Base-by-base conservation (phyloP, 2,888 invertebrate species). In the Pterobdella sp. region DNA sequence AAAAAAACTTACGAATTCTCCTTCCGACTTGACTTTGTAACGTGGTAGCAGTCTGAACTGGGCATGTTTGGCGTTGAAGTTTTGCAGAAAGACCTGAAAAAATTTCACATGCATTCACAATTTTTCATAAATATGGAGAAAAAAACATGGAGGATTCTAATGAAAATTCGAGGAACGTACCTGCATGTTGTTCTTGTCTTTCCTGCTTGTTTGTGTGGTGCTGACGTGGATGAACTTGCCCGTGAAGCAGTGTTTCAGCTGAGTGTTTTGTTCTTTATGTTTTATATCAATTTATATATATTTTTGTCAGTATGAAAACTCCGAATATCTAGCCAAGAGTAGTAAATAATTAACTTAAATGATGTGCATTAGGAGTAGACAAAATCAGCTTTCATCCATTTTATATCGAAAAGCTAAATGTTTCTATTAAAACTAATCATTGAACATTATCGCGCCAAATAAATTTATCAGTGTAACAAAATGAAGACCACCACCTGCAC, bases 21-120 rank as follows among this genome's bases (percentile, higher is more conserved):
- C 84, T 75, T 84, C 84, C 1, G 83, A 82, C 75, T 84, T 84
- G 68, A 84, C 84, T 78, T 84, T 84, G 77, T 83, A 84, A 10
- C 83, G 76, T 1, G 84, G 84, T 60, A 84, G 76, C 26, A 84
- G 81, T 73, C 81, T 78, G 78, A 84, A 84, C 77, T 82, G 82
- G 26, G 83, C 83, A 76, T 82, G 81, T 74, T 83, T 83, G 14
- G 82, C 82, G 76, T 83, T 83, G 78, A 81, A 82, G 65, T 79
- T 79, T 65, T 80, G 80, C 37, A 84, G 77, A 2, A 81, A 80
- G 10, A 84, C 80, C 83, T n/a, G n/a, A n/a, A n/a, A n/a, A n/a
- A n/a, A n/a, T n/a, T n/a, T n/a, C n/a, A n/a, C n/a, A n/a, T n/a
- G n/a, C n/a, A n/a, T n/a, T n/a, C n/a, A n/a, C 37, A 69, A 22